phyloP scores from a whole-genome alignment of 2,888 invertebrate genomes.

The Schrankia costaestrigalis region DNA sequence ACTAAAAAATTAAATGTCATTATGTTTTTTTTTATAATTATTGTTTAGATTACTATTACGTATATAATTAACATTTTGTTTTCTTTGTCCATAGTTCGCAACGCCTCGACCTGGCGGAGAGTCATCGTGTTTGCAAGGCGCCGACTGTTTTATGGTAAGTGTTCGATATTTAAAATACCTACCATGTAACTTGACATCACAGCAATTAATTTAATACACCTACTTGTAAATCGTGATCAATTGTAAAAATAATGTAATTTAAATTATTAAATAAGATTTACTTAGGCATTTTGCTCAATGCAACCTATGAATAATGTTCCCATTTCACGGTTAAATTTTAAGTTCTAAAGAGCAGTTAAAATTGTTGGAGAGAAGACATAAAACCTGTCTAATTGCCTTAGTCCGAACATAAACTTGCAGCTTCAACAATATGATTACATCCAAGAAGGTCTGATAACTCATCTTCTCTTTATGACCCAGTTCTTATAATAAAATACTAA shows the following conservation, averaged over 20 bases:
- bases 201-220: background rate
- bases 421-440: conserved; percentile 4
- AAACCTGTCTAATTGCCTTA: conserved; percentile 8
- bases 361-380: conserved; percentile 10
- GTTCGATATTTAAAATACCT: conserved; percentile 12
- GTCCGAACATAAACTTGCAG: background rate
- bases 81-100: conserved; percentile 82
- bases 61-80: conserved; percentile 46
- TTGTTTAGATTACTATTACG: too few species aligned
- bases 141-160: conserved; percentile 87
- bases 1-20: background rate
- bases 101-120: conserved; percentile 82
- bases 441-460: background rate
- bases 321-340: too few species aligned
- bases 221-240: too few species aligned
- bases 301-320: too few species aligned
- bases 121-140: conserved; percentile 85
- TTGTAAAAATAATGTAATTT: too few species aligned
- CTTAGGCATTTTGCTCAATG: too few species aligned
- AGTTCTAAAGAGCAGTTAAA: background rate
- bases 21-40: too few species aligned
- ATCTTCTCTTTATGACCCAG: background rate
- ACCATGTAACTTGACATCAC: background rate
- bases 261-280: too few species aligned
- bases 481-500: background rate